Base-by-base conservation (phyloP, 2,113 vertebrate genomes). In the Microtus richardsoni region DNA sequence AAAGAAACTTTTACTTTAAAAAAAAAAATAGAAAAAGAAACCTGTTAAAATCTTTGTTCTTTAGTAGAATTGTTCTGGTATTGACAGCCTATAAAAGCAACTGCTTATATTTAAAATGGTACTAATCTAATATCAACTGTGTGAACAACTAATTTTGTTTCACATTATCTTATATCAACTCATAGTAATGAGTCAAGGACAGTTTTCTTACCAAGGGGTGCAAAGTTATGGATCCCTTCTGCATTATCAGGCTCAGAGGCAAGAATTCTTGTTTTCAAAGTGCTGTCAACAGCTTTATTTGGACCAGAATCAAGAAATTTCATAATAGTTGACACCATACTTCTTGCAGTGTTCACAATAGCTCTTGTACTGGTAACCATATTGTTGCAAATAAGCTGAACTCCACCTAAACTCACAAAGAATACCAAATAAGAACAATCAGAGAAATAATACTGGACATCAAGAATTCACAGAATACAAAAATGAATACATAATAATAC, bases 281-380 rank as follows among this genome's bases (percentile, higher is more conserved):
- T 99, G 95, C 99, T 99, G 2, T 99, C 99, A 22, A 99, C 98
- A 0, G 99, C 97, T 98, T 99, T 99, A 95, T 99, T 99, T 4
- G 99, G 99, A 54, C 99, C 99, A 33, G 99, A 99, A 96, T 99
- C 99, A 90, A 99, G 98, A 97, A 99, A 99, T 98, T 99, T 99
- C 99, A 99, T 99, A 97, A 99, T 99, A 91, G 99, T 99, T 41
- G 99, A 99, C 91, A 99, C 99, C 99, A 99, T 99, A 97, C 99
- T 99, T 97, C 99, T 99, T 14, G 99, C 99, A 52, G 99, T 99
- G 98, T 99, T 99, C 95, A 99, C 99, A 89, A 99, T 99, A 96
- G 99, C 99, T 97, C 99, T 99, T 44, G 99, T 99, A 98, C 99
- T 99, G 2, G 99, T 99, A 97, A 99, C 99, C 99, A 99, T 99